phyloP scores from a whole-genome alignment of 1,140 invertebrate genomes.

The Plectrocnemia conspersa region DNA sequence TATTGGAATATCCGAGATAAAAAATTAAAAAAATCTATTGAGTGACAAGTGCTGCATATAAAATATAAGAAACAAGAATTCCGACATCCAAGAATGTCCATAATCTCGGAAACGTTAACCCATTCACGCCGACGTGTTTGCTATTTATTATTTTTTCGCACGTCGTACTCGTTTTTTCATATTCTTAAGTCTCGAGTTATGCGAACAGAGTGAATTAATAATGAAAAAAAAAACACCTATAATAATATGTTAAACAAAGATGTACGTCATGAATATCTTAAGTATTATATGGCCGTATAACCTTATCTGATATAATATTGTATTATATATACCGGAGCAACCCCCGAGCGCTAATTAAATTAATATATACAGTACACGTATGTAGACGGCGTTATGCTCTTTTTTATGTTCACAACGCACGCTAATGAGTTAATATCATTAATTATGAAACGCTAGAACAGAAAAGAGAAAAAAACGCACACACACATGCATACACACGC shows the following conservation, averaged over 20 bases:
- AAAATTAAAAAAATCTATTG: no score
- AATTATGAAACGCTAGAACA: slow-evolving; percentile 21
- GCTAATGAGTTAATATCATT: slow-evolving; percentile 32
- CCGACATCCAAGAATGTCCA: no score
- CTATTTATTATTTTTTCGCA: no score
- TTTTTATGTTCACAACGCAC: slow-evolving; percentile 28
- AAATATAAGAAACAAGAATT: no score
- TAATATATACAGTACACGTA: slow-evolving; percentile 23
- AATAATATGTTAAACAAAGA: background rate
- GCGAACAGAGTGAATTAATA: no score
- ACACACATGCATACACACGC: background rate
- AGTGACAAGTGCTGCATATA: no score
- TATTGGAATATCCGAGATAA: no score
- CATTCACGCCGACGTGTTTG: no score
- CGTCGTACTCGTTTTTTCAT: no score
- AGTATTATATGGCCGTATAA: background rate
- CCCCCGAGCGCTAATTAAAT: slow-evolving; percentile 31
- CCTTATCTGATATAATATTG: slow-evolving; percentile 8
- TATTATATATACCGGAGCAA: slow-evolving; percentile 19
- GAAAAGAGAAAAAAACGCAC: background rate
- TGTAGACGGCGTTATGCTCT: slow-evolving; percentile 1
- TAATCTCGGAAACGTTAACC: no score
- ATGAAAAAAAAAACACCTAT: no score
- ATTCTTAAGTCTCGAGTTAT: background rate
- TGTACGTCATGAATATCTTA: background rate